These are phyloP conservation scores for Cebus imitator DNA, from an alignment of 2,113 vertebrate species.

Conservation along the genomic window DNA sequence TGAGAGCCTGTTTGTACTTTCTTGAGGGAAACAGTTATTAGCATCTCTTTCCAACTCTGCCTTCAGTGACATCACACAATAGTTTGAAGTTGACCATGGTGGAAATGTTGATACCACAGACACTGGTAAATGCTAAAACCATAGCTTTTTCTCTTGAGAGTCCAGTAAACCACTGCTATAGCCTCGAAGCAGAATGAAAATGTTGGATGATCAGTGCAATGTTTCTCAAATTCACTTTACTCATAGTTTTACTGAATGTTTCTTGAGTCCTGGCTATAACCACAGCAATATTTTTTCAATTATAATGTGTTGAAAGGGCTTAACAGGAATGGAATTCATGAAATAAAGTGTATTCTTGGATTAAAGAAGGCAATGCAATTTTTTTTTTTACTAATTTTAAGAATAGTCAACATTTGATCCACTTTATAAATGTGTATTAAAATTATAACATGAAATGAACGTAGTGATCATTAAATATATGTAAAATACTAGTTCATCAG, in stretches of 20 bases:
- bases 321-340: background rate
- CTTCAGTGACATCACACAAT: background rate
- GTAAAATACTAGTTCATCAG: background rate
- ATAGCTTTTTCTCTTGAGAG: background rate
- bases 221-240: background rate
- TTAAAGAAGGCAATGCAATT: conserved; percentile 9
- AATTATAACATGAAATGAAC: background rate
- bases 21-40: background rate
- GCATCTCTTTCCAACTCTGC: background rate
- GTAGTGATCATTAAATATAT: background rate
- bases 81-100: background rate
- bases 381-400: conserved; percentile 17
- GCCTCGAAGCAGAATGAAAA: background rate
- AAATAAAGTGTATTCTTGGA: background rate
- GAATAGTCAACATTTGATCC: background rate
- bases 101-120: background rate
- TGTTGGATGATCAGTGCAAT: background rate
- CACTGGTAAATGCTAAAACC: background rate
- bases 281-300: conserved; percentile 33
- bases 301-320: conserved; percentile 16
- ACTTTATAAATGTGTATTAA: background rate
- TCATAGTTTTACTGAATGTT: background rate
- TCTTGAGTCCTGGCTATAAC: background rate
- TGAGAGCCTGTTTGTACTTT: background rate
- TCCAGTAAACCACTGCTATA: background rate